Evolutionary conservation across 2,888 invertebrate genomes (phyloP).

Genomic region (Tetragonula carbonaria): DNA sequence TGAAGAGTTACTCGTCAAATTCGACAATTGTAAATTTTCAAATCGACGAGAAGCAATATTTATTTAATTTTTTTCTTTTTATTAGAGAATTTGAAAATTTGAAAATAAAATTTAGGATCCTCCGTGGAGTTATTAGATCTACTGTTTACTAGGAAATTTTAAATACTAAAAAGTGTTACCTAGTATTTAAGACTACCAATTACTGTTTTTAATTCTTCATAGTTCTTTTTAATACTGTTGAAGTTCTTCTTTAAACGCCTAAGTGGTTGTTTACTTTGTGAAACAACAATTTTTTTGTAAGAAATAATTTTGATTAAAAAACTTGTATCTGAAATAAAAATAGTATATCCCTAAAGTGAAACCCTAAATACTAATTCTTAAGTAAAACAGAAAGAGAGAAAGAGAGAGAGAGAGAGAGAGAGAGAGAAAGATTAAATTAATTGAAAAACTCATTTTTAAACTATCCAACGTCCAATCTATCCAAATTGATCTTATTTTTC

Average conservation of each 20-base stretch:
- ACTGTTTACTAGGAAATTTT: neutral
- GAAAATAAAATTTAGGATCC: neutral
- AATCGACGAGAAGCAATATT: neutral
- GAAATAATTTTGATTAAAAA: neutral
- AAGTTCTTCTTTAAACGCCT: too few relatives aligned
- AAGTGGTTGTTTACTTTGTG: neutral
- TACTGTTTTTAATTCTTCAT: too few relatives aligned
- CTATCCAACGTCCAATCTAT: neutral
- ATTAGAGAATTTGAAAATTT: neutral
- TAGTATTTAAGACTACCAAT: neutral
- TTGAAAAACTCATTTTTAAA: slow-evolving; percentile 14
- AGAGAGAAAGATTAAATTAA: neutral
- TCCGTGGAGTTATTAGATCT: neutral
- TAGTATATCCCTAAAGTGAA: neutral
- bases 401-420: too few relatives aligned
- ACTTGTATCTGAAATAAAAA: neutral
- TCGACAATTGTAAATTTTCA: neutral
- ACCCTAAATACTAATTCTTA: neutral
- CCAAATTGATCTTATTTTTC: too few relatives aligned
- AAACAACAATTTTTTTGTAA: neutral
- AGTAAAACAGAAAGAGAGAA: neutral
- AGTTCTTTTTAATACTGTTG: neutral
- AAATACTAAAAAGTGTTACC: neutral
- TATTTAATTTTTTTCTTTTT: too few relatives aligned
- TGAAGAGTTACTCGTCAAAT: neutral